Evolutionary conservation across 2,888 invertebrate species (phyloP), one percentile per base, ranked within the genome.

Genomic region (Trichacis sp.): DNA sequence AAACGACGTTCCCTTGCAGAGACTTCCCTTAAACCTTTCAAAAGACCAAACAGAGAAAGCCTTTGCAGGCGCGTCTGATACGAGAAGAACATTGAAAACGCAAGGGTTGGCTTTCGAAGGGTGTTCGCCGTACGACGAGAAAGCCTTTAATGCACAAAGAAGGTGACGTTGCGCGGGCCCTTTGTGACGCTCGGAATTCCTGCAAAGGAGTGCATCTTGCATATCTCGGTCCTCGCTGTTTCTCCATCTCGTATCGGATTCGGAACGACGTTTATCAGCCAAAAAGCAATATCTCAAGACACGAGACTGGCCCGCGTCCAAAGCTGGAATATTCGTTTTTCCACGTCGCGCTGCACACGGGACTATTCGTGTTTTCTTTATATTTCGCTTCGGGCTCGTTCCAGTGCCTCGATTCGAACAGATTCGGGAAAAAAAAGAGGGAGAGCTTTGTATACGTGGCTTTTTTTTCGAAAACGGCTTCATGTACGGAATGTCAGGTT

Each of bases 251-350:
- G 48, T 60, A 52, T 64, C 56, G 64, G 52, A 52, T 43, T 45
- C 48, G 58, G 58, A 62, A 54, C 58, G 66, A 55, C 58, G 52
- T 64, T 59, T 62, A 58, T 36, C 58, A 67, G 71, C 70, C 71
- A 72, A 68, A 74, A 74, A 77, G 81, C 77, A 81, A 81, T 81
- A 80, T 80, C 79, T 80, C 79, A 77, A 81, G 80, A 78, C 75
- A 75, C 73, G 73, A 71, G 74, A 76, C 79, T 80, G 79, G 77
- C 79, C 73, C 70, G 71, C 64, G 71, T 77, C 80, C 77, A 78
- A 78, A 69, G 72, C 73, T 71, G 50, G 51, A 63, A 68, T 57
- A 59, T 63, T 59, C 62, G 8, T 5, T 59, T 62, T 65, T 62
- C 55, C 62, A 61, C 56, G 56, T 62, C 62, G 51, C 57, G 56